These are phyloP conservation scores for Oreochromis mossambicus DNA, from an alignment of 2,797 vertebrate species.

Conservation along the genomic window DNA sequence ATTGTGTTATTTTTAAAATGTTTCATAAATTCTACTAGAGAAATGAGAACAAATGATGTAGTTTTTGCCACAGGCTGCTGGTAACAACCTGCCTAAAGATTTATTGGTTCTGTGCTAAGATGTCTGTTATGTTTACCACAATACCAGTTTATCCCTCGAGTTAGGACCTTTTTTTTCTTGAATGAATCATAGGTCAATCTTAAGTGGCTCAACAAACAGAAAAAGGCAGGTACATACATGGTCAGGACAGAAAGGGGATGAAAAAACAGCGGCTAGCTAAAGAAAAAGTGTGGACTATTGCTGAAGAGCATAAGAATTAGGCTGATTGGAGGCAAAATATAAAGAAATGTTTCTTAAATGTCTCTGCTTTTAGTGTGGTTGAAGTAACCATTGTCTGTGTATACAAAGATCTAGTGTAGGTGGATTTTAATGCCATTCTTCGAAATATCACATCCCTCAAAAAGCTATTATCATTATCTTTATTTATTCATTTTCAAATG, in stretches of 20 bases:
- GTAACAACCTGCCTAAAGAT: not conserved
- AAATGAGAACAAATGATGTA: not conserved
- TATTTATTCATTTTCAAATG: not conserved
- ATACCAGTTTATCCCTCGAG: not conserved
- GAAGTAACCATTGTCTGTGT: not conserved
- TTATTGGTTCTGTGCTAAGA: not conserved
- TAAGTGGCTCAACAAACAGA: not conserved
- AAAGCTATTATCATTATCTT: not conserved
- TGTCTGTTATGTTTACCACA: not conserved
- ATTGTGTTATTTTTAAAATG: not conserved
- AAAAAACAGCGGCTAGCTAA: not conserved
- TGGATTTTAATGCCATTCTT: not conserved
- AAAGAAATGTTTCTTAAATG: not conserved
- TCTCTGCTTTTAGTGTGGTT: not conserved
- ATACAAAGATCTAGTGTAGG: not conserved
- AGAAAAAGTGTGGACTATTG: not conserved
- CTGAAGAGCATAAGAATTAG: not conserved
- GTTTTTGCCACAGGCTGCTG: not conserved
- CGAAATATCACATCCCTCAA: slow-evolving; percentile 2
- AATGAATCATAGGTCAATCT: not conserved
- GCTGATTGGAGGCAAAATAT: not conserved
- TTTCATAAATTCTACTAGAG: not conserved
- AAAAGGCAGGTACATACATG: not conserved
- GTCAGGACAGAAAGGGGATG: not conserved
- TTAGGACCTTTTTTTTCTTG: not conserved